phyloP scores from a whole-genome alignment of 2,888 invertebrate genomes.

The Tyria jacobaeae region DNA sequence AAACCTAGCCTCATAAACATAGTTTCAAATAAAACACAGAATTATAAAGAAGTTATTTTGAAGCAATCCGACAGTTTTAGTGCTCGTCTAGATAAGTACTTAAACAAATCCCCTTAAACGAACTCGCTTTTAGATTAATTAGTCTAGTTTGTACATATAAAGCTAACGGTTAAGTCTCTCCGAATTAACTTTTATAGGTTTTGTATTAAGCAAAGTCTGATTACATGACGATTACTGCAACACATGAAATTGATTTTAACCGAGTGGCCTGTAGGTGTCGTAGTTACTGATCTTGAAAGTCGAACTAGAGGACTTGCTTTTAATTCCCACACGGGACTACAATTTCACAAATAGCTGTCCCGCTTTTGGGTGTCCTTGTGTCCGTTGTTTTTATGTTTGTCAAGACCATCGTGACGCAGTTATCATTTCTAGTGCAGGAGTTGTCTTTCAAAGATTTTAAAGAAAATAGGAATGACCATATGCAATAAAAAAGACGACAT shows the following conservation, averaged over 20 bases:
- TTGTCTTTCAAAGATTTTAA: too few species aligned
- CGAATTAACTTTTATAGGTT: slow-evolving; percentile 12
- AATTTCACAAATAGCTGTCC: too few species aligned
- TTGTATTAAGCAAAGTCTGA: background rate
- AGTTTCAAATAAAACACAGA: background rate
- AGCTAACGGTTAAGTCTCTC: slow-evolving; percentile 11
- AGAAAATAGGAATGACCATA: too few species aligned
- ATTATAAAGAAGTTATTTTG: slow-evolving; percentile 13
- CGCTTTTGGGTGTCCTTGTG: too few species aligned
- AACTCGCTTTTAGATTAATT: slow-evolving; percentile 20
- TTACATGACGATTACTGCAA: background rate
- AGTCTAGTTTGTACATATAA: slow-evolving; percentile 5
- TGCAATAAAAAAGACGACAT: too few species aligned
- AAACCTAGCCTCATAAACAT: background rate
- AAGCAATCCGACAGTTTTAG: slow-evolving; percentile 38
- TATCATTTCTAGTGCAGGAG: too few species aligned
- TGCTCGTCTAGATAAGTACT: slow-evolving; percentile 28
- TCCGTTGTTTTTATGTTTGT: too few species aligned
- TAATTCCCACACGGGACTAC: too few species aligned
- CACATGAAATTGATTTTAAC: background rate
- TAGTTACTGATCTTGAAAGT: too few species aligned
- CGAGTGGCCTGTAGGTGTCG: too few species aligned
- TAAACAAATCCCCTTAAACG: slow-evolving; percentile 27
- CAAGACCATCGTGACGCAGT: too few species aligned
- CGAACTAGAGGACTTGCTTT: too few species aligned